Evolutionary conservation across 2,888 invertebrate genomes (phyloP), one percentile per base, ranked within the genome.

Genomic region (Troilus luridus): DNA sequence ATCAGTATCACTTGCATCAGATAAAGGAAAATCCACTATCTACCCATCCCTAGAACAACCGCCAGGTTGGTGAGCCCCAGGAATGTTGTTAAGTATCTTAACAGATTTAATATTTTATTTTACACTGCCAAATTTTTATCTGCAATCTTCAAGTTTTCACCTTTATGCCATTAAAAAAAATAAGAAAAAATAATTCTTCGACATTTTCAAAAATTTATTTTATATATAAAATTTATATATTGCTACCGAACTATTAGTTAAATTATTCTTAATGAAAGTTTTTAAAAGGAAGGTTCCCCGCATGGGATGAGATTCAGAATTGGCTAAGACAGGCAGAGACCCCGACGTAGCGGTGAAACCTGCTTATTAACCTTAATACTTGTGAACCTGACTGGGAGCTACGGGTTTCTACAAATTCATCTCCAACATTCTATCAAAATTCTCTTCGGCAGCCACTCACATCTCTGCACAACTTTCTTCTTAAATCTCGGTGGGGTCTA

Each of bases 311-410:
- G n/a, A 85, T 56, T 54, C 56, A n/a, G n/a, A 58, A 21, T 85
- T 58, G 12, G 56, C 85, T 85, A 58, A 58, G 14, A 17, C 72
- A 56, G 56, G 85, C 56, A 85, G 56, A 21, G n/a, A 58, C 56
- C 21, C n/a, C 56, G 85, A 85, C n/a, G 41, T 56, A 85, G 56
- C 56, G 56, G 56, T n/a, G 85, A 85, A 85, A 85, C 56, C 85
- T 85, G 56, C 85, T 85, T 85, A 85, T 85, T 85, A 85, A 58
- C 85, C 85, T 56, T 85, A 85, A 85, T 85, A 58, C 56, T 58
- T 85, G 85, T 56, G 56, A 85, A 85, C 56, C 54, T 85, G 72
- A n/a, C 85, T 85, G 21, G 85, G 56, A 11, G 85, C 54, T 85
- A 85, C 56, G n/a, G 85, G 85, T 54, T 77, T 77, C 72, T 77